Evolutionary conservation across 1,140 invertebrate species (phyloP).

Genomic region (Manduca sexta): DNA sequence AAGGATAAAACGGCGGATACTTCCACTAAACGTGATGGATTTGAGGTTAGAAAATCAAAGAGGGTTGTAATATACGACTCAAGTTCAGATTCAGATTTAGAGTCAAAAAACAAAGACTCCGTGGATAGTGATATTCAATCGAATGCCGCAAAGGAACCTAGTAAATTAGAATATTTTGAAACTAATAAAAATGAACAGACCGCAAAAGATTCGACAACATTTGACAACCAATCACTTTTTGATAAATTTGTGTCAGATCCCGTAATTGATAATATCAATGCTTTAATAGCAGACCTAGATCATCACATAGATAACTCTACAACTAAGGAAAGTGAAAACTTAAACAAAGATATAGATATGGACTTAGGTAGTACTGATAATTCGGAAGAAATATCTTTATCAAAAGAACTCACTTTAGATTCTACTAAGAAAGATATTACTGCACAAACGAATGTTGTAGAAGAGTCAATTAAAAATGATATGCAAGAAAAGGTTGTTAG

Average conservation of each 20-base stretch:
- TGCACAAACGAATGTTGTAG: too few species aligned
- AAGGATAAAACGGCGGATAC: neutral
- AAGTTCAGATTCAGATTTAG: constrained; percentile 23
- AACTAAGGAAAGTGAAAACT: constrained; percentile 23
- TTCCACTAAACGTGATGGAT: neutral
- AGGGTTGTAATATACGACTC: constrained; percentile 21
- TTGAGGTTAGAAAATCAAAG: constrained; percentile 16
- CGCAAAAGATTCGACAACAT: constrained; percentile 21
- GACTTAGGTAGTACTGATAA: constrained; percentile 34
- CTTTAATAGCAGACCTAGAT: constrained; percentile 54
- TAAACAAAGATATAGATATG: constrained; percentile 34
- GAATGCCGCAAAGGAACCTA: neutral
- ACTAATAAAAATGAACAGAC: constrained; percentile 1
- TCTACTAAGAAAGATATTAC: too few species aligned
- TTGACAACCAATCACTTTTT: constrained; percentile 45
- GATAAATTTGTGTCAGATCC: constrained; percentile 45
- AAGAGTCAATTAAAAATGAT: too few species aligned
- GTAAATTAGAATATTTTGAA: neutral
- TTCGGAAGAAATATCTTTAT: too few species aligned
- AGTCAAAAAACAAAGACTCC: too few species aligned
- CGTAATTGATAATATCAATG: constrained; percentile 57
- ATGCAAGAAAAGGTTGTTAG: too few species aligned
- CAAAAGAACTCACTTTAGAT: too few species aligned
- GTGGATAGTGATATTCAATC: neutral
- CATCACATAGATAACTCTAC: constrained; percentile 46